Evolutionary conservation across 2,797 vertebrate species (phyloP), one percentile per base, ranked within the genome.

Genomic region (Cheracebus regulus): DNA sequence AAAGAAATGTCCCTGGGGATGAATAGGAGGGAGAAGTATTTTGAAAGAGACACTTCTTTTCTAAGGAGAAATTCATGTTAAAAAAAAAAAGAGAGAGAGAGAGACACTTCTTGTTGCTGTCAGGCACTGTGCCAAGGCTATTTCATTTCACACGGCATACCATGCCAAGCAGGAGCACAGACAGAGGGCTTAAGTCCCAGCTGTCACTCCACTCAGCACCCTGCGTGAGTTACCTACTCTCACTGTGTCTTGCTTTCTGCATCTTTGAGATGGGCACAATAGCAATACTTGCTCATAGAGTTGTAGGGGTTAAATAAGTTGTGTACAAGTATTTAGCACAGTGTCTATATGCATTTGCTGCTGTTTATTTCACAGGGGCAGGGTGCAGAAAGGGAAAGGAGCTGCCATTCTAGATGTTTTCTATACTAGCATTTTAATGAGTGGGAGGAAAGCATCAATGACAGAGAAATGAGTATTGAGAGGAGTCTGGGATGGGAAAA

Each of bases 391-490:
- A 85, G 52, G 58, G 26, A 20, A 39, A 61, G 55, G 48, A 82
- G 52, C 36, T 70, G 30, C 57, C 33, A 73, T 48, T 76, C 64
- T 84, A 85, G 28, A 75, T 28, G 36, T 36, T 88, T 92, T 78
- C 61, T 85, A 3, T 30, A 48, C 41, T 26, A 61, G 24, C 19
- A 17, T 94, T 41, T 81, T 44, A 86, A 46, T 75, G 36, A 92
- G 24, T 61, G 44, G 86, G 26, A 28, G 26, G 3, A n/a, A 50
- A 4, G 4, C 7, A 5, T 3, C 9, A 0, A 7, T 3, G 46
- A 39, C 10, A 76, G 70, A 58, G 33, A 52, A 52, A 36, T 0
- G 0, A 36, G 67, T 9, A 33, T 15, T 4, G n/a, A 70, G 26
- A 73, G 10, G 61, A 26, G 22, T 88, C 26, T 1, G 8, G 92